Evolutionary conservation across 2,113 vertebrate genomes (phyloP), one percentile per base, ranked within the genome.

Genomic region (Dascyllus trimaculatus): DNA sequence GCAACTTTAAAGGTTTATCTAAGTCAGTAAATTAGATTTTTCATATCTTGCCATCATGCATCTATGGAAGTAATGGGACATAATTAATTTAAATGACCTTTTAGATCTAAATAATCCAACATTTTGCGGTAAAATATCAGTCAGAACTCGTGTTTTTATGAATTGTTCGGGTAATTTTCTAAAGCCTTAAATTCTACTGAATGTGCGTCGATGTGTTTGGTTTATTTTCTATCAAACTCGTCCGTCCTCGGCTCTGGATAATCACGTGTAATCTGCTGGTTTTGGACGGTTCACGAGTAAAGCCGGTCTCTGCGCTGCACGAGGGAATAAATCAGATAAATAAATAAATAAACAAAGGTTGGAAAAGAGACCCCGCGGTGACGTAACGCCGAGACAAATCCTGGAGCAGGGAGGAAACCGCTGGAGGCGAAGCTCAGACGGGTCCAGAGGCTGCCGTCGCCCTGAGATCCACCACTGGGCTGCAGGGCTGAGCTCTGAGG

Each of bases 181-280:
- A 38, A 45, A 62, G 24, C 38, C 66, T 10, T 0, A 81, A 52
- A 38, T 29, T 29, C 29, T 5, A 2, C 4, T 29, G 6, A 29
- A 29, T 29, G 1, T 9, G 10, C 46, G 38, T 21, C 49, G 2
- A 9, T 35, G 2, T 43, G 24, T 75, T 3, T 15, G 9, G 6
- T 19, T 52, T 17, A 53, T 61, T 32, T 19, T 0, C 6, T 1
- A 2, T 69, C 19, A 46, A 46, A 46, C 19, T 49, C 19, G 52
- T 10, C 19, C 1, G 1, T n/a, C 8, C 1, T 18, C 21, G 10
- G 10, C 17, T 14, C 48, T 18, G 45, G 75, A 81, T 85, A 69
- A 88, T 83, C 85, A 52, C 67, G 10, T 82, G 71, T 90, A 92
- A 92, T 88, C 88, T 84, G 78, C 18, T 73, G 82, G 63, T 67